Percentiles rank a stretch among this genome's conserved stretches.
Evolutionary conservation across 53 echinoderm and acorn worm genomes (phyloP).

Genomic region (Astropecten irregularis): DNA sequence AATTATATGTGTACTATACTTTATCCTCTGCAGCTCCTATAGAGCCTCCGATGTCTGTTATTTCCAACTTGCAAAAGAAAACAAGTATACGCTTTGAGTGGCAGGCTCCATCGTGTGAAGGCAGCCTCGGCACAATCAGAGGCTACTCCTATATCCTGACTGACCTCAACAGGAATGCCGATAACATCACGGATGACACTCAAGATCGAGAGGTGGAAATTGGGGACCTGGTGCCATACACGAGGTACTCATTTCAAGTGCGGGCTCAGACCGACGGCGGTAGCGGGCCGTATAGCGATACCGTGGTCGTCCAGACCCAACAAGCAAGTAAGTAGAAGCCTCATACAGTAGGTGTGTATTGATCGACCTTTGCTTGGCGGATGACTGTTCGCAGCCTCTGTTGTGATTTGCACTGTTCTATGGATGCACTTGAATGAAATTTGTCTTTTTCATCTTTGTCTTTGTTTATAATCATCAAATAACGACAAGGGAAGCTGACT

Average conservation of each 20-base stretch:
- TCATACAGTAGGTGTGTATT: too few species aligned
- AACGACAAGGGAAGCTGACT: too few species aligned
- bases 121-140: slow-evolving; percentile 36
- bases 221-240: slow-evolving; percentile 46
- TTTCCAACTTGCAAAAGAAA: neutral
- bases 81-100: slow-evolving; percentile 10
- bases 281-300: slow-evolving; percentile 43
- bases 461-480: too few species aligned
- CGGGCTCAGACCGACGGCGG: slow-evolving; percentile 43
- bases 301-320: neutral
- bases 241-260: slow-evolving; percentile 62
- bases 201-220: neutral
- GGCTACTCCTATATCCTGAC: slow-evolving; percentile 31
- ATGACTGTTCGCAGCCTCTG: too few species aligned
- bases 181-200: neutral
- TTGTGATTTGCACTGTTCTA: too few species aligned
- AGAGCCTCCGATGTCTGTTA: slow-evolving; percentile 10
- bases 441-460: too few species aligned
- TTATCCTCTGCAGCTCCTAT: slow-evolving; percentile 33
- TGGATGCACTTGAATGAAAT: too few species aligned
- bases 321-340: slow-evolving; percentile 67
- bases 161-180: neutral
- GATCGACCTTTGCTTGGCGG: too few species aligned
- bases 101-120: slow-evolving; percentile 35
- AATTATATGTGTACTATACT: too few species aligned